Percentiles rank a stretch among this genome's conserved stretches.
Evolutionary conservation across 2,888 invertebrate species (phyloP).

Genomic region (Drosophila diplacantha): DNA sequence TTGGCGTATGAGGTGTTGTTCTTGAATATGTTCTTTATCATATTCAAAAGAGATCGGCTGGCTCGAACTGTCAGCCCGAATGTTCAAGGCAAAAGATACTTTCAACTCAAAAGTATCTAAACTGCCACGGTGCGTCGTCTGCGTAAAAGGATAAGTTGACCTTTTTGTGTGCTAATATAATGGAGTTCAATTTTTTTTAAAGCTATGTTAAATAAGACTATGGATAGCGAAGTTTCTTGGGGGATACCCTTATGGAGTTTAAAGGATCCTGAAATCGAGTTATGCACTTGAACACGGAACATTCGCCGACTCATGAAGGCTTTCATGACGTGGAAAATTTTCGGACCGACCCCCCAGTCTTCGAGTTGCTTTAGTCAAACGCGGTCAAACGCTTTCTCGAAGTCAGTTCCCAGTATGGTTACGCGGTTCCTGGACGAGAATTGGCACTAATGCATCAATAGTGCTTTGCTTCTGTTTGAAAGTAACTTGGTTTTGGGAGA

Average conservation of each 20-base stretch:
- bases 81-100: too few relatives aligned
- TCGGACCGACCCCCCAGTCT: not conserved
- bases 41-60: too few relatives aligned
- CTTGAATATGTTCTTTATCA: too few relatives aligned
- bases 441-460: too few relatives aligned
- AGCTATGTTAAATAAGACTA: slow-evolving; percentile 16
- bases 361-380: too few relatives aligned
- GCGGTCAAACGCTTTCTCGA: slow-evolving; percentile 13
- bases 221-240: slow-evolving; percentile 24
- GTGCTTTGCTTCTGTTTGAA: too few relatives aligned
- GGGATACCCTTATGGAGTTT: slow-evolving; percentile 3
- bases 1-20: too few relatives aligned
- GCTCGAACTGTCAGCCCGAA: too few relatives aligned
- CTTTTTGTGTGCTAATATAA: not conserved
- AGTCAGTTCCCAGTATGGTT: slow-evolving; percentile 4
- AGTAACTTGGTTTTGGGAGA: too few relatives aligned
- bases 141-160: not conserved
- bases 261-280: not conserved
- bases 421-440: slow-evolving; percentile 9
- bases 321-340: not conserved
- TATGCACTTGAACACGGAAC: not conserved
- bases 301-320: not conserved
- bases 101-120: too few relatives aligned
- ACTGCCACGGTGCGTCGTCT: not conserved
- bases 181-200: not conserved